Base-by-base conservation (phyloP, 2,888 invertebrate species). In the Salticus scenicus region DNA sequence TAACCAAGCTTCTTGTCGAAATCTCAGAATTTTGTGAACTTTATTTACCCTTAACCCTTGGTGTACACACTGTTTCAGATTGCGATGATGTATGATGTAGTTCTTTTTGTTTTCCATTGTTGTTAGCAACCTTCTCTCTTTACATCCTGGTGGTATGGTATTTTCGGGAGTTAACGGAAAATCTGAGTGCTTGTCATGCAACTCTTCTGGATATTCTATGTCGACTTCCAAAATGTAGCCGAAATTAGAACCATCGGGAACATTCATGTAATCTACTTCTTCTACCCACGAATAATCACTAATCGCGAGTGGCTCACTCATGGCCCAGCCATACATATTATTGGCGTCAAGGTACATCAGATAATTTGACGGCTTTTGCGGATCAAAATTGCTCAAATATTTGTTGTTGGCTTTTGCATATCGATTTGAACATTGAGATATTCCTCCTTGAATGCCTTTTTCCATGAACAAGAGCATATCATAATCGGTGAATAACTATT, bases 401-500 rank as follows among this genome's bases (percentile, higher is more conserved):
- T 72, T 41, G 67, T 87, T 87, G 69, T 87, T 86, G 0, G 86
- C 71, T 41, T 42, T 74, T 42, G 66, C 74, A 33, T 70, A 37
- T 27, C 88, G 27, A n/a, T 81, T 72, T 5, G 42, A 75, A 20
- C 64, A 71, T n/a, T 73, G 75, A 12, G 77, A 82, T 42, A 87
- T 66, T 20, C 82, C 79, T 17, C 78, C 89, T 88, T 89, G 81
- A 12, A 42, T 64, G 0, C 66, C 75, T 20, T 42, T 71, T 83
- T 89, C 89, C 76, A 89, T 64, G 42, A 90, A 88, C 8, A 88
- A 41, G 20, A 88, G 87, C 89, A 88, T 88, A 71, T 90, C 89
- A 47, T 87, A 81, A 81, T 90, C 90, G 33, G 84, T 84, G 1
- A 90, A 77, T 37, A 89, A 76, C 88, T 47, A 90, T 77, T 75